Evolutionary conservation across 2,797 vertebrate species (phyloP).

Genomic region (Lates japonicus): DNA sequence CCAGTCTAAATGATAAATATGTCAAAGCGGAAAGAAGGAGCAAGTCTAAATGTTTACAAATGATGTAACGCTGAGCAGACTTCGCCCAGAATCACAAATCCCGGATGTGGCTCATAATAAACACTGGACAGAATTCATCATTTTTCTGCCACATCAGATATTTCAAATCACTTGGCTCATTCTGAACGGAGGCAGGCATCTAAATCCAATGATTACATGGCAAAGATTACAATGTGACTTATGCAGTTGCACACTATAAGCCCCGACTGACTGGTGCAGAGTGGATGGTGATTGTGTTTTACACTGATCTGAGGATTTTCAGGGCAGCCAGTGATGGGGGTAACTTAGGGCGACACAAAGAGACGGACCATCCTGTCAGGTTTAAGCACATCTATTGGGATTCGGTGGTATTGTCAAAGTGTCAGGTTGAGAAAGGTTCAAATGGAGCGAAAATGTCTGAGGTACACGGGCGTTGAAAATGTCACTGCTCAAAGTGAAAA

Average conservation of each 20-base stretch:
- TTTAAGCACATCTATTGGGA: conserved; percentile 37
- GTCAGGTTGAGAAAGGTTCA: conserved; percentile 50
- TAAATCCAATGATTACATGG: conserved; percentile 82
- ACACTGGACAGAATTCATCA: conserved; percentile 58
- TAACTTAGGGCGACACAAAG: conserved; percentile 65
- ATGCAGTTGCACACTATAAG: conserved; percentile 71
- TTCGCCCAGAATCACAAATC: conserved; percentile 47
- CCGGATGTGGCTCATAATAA: conserved; percentile 49
- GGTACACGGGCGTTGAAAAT: conserved; percentile 33
- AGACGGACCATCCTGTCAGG: conserved; percentile 68
- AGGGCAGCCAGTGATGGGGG: conserved; percentile 63
- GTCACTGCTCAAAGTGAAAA: conserved; percentile 29
- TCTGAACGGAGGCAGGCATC: conserved; percentile 50
- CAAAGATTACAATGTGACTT: conserved; percentile 83
- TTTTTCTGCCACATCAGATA: conserved; percentile 70
- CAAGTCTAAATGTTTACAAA: conserved; percentile 59
- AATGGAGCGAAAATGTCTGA: conserved; percentile 42
- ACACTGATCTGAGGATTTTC: conserved; percentile 78
- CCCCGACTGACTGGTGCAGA: conserved; percentile 55
- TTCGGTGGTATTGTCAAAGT: conserved; percentile 32
- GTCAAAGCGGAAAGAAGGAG: conserved; percentile 51
- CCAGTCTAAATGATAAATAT: conserved; percentile 43
- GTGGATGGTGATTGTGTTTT: conserved; percentile 73
- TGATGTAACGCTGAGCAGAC: conserved; percentile 54
- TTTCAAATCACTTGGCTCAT: conserved; percentile 64